These are phyloP conservation scores for Cranoglanis bouderius DNA, from an alignment of 2,113 vertebrate species.

Conservation along the genomic window DNA sequence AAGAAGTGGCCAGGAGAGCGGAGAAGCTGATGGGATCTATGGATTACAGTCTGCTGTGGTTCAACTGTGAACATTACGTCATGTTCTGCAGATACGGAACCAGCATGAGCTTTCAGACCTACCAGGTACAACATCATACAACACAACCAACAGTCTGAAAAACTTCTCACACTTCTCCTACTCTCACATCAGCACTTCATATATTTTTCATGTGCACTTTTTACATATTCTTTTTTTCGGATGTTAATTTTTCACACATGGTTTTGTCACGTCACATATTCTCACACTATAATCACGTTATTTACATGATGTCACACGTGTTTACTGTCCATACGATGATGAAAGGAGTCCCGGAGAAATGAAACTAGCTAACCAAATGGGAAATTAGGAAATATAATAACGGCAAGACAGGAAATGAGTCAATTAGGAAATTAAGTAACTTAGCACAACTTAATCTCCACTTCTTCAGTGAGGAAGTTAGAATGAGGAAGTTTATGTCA, in stretches of 20 bases:
- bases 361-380: neutral
- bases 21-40: conserved; percentile 84
- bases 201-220: neutral
- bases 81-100: conserved; percentile 92
- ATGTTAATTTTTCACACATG: neutral
- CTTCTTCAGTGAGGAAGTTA: neutral
- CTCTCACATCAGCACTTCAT: neutral
- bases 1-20: conserved; percentile 84
- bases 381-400: neutral
- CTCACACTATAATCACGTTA: neutral
- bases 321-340: no score
- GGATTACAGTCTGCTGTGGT: conserved; percentile 92
- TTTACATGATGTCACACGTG: neutral
- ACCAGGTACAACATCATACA: conserved; percentile 76
- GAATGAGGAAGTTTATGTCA: neutral
- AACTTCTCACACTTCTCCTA: neutral
- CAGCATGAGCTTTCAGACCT: conserved; percentile 87
- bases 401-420: neutral
- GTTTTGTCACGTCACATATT: neutral
- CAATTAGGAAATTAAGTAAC: no score
- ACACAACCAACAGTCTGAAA: neutral
- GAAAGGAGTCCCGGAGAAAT: neutral
- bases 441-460: neutral
- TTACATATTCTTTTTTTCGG: neutral
- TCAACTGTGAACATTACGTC: conserved; percentile 98